A percentile compares a stretch with the other conserved stretches of the same genome.
These are phyloP conservation scores for Oophaga pumilio DNA, from an alignment of 2,113 vertebrate species.

Conservation along the genomic window DNA sequence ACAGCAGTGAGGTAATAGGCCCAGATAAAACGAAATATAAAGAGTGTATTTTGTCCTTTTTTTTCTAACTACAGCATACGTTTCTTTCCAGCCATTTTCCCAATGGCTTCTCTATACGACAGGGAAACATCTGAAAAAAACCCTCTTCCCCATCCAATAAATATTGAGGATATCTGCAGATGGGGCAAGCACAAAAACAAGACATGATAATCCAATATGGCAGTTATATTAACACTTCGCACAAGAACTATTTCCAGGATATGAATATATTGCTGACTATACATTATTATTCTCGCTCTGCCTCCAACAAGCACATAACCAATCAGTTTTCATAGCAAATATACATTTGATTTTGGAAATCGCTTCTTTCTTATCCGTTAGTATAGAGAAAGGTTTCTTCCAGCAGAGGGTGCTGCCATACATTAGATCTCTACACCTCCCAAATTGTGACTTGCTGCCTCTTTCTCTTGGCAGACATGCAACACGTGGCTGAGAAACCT, in stretches of 20 bases:
- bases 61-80: too few relatives aligned
- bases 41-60: too few relatives aligned
- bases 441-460: constrained; percentile 26
- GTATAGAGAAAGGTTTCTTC: neutral
- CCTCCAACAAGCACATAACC: neutral
- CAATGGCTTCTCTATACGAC: too few relatives aligned
- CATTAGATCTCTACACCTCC: constrained; percentile 14
- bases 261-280: neutral
- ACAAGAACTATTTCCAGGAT: neutral
- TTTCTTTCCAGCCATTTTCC: too few relatives aligned
- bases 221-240: too few relatives aligned
- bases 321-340: neutral
- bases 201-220: too few relatives aligned
- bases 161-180: too few relatives aligned
- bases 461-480: constrained; percentile 14
- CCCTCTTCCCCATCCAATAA: too few relatives aligned
- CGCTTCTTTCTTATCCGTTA: neutral
- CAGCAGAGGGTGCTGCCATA: constrained; percentile 50
- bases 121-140: too few relatives aligned
- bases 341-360: neutral
- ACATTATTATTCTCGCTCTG: neutral
- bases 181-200: too few relatives aligned
- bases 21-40: too few relatives aligned
- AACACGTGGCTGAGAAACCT: constrained; percentile 43
- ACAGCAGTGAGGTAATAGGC: too few relatives aligned